Evolutionary conservation across 2,888 invertebrate genomes (phyloP), one percentile per base, ranked within the genome.

Genomic region (Antheraea yamamai): DNA sequence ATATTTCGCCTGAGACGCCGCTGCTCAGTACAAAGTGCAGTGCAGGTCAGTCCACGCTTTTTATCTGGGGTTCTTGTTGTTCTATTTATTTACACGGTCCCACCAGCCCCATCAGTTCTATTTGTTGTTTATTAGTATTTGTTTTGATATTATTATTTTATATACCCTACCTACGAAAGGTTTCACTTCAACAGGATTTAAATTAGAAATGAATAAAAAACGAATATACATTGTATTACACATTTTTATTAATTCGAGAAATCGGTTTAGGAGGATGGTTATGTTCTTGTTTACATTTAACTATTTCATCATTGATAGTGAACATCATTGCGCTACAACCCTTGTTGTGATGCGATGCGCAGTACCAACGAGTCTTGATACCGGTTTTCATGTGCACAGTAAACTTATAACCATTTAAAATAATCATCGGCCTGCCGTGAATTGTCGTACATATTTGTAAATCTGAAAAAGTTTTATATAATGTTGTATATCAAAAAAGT

Each of bases 301-400:
- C 35, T 8, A 85, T 80, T 18, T 79, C 74, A 47, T 82, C 79
- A 0, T 81, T 78, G 0, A 81, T 26, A 0, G 86, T 87, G 8
- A 79, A 78, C 0, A 87, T 74, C 2, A 78, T 77, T 3, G 87
- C 86, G 23, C 75, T 79, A 75, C 88, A 89, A 10, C 78, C 79
- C 26, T 76, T 80, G 16, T 74, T 78, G 20, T 75, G 73, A 47
- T 83, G 79, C 0, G 82, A 78, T 0, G 80, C 81, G 66, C 87
- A 88, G 14, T 75, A 73, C 87, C 88, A 88, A 0, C 85, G 76
- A 0, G 79, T 82, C 73, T 81, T 86, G 0, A 7, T 0, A 0
- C 80, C 81, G 12, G 14, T n/a, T 3, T 39, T 61, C 12, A 51
- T 71, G 6, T 82, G 80, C 16, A 75, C 78, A 39, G 76, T 74